These are phyloP conservation scores for Pseudonaja textilis DNA, from an alignment of 2,113 vertebrate species.

Conservation along the genomic window DNA sequence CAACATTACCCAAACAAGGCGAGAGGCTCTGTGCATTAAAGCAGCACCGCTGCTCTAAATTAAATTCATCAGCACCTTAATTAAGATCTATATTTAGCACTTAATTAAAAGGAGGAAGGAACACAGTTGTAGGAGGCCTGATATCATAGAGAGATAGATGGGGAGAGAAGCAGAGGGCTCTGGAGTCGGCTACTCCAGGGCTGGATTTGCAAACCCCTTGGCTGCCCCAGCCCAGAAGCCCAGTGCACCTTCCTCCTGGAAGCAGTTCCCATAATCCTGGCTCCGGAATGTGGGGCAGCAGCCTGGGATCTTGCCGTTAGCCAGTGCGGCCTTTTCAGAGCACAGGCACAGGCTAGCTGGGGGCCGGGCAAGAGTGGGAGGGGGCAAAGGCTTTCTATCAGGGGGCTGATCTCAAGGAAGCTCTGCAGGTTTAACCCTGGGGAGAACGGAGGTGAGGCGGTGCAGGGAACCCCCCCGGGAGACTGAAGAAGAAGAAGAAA, in stretches of 20 bases:
- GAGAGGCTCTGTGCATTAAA: constrained; percentile 64
- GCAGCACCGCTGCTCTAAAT: constrained; percentile 76
- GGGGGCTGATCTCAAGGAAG: not conserved
- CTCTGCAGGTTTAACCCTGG: not conserved
- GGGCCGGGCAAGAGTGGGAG: no score
- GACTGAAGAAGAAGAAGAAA: not conserved
- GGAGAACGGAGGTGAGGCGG: not conserved
- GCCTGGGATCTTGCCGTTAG: not conserved
- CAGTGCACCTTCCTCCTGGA: not conserved
- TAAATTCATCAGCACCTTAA: constrained; percentile 80
- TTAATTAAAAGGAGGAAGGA: constrained; percentile 69
- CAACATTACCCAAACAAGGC: constrained; percentile 72
- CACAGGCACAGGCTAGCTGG: not conserved
- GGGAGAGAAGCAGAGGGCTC: not conserved
- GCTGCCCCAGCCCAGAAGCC: not conserved
- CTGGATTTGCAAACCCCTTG: not conserved
- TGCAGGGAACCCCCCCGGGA: not conserved
- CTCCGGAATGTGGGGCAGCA: not conserved
- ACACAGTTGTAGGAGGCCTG: constrained; percentile 30
- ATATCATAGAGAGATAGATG: constrained; percentile 29
- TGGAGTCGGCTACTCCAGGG: not conserved
- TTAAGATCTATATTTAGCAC: constrained; percentile 79
- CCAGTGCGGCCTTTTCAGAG: not conserved
- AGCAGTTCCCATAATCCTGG: not conserved
- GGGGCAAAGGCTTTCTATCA: no score